Percentiles rank a stretch among this genome's conserved stretches.
Conservation (phyloP, 2,113 vertebrate genomes). For the Mungos mungo region DNA sequence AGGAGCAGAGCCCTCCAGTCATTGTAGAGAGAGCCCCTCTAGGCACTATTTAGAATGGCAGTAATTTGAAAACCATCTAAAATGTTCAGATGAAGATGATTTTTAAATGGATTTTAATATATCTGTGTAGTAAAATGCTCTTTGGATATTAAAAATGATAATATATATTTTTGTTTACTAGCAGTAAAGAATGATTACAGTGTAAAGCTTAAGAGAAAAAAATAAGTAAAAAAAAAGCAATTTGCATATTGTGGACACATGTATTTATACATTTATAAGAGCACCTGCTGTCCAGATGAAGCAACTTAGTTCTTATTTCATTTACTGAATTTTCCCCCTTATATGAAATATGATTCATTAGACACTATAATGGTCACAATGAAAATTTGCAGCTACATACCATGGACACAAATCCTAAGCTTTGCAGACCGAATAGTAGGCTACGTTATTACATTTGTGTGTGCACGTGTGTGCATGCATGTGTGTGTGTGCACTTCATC, state of each 20-base stretch:
- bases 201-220: not conserved
- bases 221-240: not conserved
- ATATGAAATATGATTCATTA: not conserved
- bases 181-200: not conserved
- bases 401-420: not conserved
- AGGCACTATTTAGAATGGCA: not conserved
- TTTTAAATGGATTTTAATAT: not conserved
- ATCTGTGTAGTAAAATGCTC: not conserved
- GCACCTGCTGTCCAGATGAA: not conserved
- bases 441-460: not conserved
- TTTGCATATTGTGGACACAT: not conserved
- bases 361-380: not conserved
- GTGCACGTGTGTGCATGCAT: not conserved
- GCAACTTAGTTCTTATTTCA: not conserved
- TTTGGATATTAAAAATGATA: slow-evolving; percentile 11
- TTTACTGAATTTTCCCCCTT: not conserved
- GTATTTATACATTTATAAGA: not conserved
- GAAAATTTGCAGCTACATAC: not conserved
- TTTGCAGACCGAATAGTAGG: not conserved
- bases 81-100: not conserved
- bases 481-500: not conserved
- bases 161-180: not conserved
- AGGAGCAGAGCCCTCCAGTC: not conserved
- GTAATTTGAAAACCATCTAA: not conserved
- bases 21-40: not conserved